Evolutionary conservation across 2,797 vertebrate species (phyloP).

Genomic region (Tokudaia tokunoshimensis): DNA sequence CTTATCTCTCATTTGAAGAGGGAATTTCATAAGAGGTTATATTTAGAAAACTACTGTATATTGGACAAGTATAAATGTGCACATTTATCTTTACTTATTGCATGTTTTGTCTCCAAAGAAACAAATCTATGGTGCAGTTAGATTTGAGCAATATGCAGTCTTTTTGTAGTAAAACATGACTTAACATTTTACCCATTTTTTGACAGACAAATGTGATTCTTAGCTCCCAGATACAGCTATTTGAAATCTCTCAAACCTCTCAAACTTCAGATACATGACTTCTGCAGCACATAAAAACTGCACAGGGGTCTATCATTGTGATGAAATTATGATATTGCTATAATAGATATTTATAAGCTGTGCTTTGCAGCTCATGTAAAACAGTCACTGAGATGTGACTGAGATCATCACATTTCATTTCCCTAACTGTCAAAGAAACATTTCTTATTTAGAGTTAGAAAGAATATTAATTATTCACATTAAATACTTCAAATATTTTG

Average conservation of each 20-base stretch:
- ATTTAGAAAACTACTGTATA: slow-evolving; percentile 67
- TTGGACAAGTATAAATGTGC: slow-evolving; percentile 63
- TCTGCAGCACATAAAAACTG: background rate
- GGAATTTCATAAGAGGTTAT: slow-evolving; percentile 65
- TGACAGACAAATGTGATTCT: background rate
- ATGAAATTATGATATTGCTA: background rate
- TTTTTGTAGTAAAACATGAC: slow-evolving; percentile 39
- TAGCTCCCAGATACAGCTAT: background rate
- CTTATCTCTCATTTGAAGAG: slow-evolving; percentile 57
- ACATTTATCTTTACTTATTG: slow-evolving; percentile 69
- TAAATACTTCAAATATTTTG: slow-evolving; percentile 43
- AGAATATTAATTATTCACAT: slow-evolving; percentile 17
- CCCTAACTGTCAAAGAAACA: background rate
- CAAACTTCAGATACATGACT: slow-evolving; percentile 1
- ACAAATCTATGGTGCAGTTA: background rate
- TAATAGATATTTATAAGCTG: background rate
- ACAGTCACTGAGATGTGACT: background rate
- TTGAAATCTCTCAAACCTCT: slow-evolving; percentile 31
- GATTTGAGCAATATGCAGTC: slow-evolving; percentile 44
- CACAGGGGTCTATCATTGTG: background rate
- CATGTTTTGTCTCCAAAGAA: slow-evolving; percentile 8
- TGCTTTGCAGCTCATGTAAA: background rate
- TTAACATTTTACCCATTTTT: slow-evolving; percentile 1
- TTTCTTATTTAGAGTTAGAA: slow-evolving; percentile 2
- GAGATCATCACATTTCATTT: background rate